A percentile compares a stretch with the other conserved stretches of the same genome.
Evolutionary conservation across 2,113 vertebrate species (phyloP).

Genomic region (Talpa occidentalis): DNA sequence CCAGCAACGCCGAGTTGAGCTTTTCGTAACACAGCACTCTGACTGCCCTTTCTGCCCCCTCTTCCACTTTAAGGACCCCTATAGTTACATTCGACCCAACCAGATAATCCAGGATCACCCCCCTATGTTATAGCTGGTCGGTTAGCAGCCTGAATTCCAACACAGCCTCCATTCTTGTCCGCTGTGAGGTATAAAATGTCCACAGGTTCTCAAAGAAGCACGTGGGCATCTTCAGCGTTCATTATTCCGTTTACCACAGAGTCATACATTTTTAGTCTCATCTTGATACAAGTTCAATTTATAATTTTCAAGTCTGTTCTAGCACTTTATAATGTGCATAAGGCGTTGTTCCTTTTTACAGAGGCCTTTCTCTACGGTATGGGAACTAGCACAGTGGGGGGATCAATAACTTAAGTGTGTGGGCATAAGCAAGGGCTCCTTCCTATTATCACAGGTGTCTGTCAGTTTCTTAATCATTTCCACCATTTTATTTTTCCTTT

Average conservation of each 20-base stretch:
- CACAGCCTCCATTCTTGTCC: not conserved
- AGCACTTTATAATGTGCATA: not conserved
- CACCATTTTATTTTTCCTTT: not conserved
- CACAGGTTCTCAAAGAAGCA: not conserved
- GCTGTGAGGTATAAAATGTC: not conserved
- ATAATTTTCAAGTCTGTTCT: not conserved
- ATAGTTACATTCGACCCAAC: not conserved
- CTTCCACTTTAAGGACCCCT: not conserved
- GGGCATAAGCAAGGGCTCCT: not conserved
- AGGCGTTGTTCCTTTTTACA: not conserved
- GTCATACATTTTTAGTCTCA: not conserved
- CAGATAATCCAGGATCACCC: not conserved
- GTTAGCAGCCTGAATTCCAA: not conserved
- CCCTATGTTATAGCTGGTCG: not conserved
- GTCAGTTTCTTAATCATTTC: not conserved
- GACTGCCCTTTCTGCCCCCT: not conserved
- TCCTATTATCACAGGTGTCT: not conserved
- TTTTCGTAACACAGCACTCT: not conserved
- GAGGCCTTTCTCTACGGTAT: not conserved
- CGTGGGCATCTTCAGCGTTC: not conserved
- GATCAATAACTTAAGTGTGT: not conserved
- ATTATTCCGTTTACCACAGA: not conserved
- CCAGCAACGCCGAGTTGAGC: not conserved
- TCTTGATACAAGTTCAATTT: not conserved
- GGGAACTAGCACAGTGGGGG: not conserved